A percentile compares a stretch with the other conserved stretches of the same genome.
Conservation (phyloP, 2,797 vertebrate genomes). For the Typhlichthys eigenmanni region DNA sequence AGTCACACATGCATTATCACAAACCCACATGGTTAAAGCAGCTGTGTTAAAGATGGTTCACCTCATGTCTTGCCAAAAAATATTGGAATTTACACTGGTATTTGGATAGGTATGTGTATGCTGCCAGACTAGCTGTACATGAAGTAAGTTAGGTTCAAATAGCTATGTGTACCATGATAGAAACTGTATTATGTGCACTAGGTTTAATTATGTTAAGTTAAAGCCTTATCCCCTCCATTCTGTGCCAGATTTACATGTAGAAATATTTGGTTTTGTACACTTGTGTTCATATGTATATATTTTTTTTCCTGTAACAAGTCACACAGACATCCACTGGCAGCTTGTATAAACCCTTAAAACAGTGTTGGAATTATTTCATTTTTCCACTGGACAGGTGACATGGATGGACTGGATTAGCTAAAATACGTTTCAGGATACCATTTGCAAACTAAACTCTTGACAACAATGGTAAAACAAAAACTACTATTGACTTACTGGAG, state of each 20-base stretch:
- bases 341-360: constrained; percentile 51
- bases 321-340: constrained; percentile 64
- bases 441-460: constrained; percentile 18
- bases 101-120: constrained; percentile 17
- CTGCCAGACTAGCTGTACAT: constrained; percentile 14
- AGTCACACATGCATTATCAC: constrained; percentile 11
- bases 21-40: constrained; percentile 7
- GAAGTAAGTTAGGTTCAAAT: constrained; percentile 33
- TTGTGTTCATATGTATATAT: constrained; percentile 53
- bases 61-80: constrained; percentile 58
- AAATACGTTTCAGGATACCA: constrained; percentile 12
- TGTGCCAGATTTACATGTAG: constrained; percentile 44
- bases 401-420: constrained; percentile 20
- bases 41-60: constrained; percentile 12
- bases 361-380: constrained; percentile 36
- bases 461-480: constrained; percentile 7
- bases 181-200: neutral
- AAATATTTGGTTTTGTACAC: neutral
- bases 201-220: constrained; percentile 19
- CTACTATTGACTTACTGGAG: neutral
- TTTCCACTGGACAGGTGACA: constrained; percentile 32
- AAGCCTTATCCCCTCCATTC: constrained; percentile 56
- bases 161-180: constrained; percentile 7
- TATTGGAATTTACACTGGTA: constrained; percentile 32
- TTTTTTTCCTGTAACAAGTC: constrained; percentile 50